Evolutionary conservation across 2,797 vertebrate species (phyloP).

Genomic region (Gymnocypris eckloni): DNA sequence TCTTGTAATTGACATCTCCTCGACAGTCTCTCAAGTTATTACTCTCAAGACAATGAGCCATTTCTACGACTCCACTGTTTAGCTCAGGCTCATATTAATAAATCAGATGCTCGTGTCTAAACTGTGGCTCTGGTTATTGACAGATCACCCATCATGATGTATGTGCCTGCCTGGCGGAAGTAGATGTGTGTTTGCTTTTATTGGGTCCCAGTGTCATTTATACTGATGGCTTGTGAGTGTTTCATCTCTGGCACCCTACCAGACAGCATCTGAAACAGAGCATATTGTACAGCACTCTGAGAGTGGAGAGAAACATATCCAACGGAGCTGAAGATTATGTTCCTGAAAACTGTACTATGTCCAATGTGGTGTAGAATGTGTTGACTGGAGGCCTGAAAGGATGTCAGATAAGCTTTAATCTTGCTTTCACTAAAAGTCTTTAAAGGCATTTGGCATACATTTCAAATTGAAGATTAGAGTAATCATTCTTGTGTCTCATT

Average conservation of each 20-base stretch:
- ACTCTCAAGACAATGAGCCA: slow-evolving; percentile 13
- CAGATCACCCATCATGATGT: slow-evolving; percentile 27
- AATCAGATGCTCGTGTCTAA: slow-evolving; percentile 10
- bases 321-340: slow-evolving; percentile 4
- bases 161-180: slow-evolving; percentile 17
- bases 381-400: slow-evolving; percentile 7
- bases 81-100: slow-evolving; percentile 26
- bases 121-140: slow-evolving; percentile 29
- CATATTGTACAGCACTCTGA: not conserved
- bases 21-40: slow-evolving; percentile 8
- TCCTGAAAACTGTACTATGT: slow-evolving; percentile 14
- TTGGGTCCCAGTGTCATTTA: slow-evolving; percentile 26
- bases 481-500: not conserved
- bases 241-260: slow-evolving; percentile 41
- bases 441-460: slow-evolving; percentile 8
- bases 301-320: slow-evolving; percentile 20
- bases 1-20: slow-evolving; percentile 16
- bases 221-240: slow-evolving; percentile 36
- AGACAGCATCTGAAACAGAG: slow-evolving; percentile 30
- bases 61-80: slow-evolving; percentile 8
- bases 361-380: slow-evolving; percentile 9
- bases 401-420: slow-evolving; percentile 25
- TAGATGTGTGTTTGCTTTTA: slow-evolving; percentile 29
- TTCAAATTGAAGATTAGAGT: slow-evolving; percentile 9
- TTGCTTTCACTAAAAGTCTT: slow-evolving; percentile 6